Conservation (phyloP, 2,113 vertebrate genomes). For the Sinocyclocheilus anshuiensis region DNA sequence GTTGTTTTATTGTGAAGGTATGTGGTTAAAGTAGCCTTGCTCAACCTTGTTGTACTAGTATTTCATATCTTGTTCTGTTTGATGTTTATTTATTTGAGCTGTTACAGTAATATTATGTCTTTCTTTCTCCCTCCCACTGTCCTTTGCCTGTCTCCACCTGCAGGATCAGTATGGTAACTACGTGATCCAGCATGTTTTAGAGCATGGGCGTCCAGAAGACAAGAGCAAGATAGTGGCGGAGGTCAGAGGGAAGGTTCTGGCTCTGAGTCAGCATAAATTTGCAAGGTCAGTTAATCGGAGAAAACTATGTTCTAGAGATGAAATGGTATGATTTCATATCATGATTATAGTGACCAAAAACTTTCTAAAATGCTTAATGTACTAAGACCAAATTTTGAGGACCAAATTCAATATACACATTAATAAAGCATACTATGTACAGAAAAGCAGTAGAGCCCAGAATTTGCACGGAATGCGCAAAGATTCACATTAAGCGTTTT, state of each 20-base stretch:
- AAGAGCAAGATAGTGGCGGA: slow-evolving; percentile 98
- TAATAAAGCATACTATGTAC: too few species aligned
- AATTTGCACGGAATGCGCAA: too few species aligned
- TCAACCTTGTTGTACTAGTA: not conserved
- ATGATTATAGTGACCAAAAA: too few species aligned
- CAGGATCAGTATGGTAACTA: slow-evolving; percentile 99
- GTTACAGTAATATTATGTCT: not conserved
- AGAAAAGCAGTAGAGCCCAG: too few species aligned
- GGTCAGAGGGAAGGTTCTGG: slow-evolving; percentile 93
- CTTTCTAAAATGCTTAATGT: not conserved
- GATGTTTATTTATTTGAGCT: slow-evolving; percentile 1
- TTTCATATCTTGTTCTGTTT: not conserved
- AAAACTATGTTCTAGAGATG: too few species aligned
- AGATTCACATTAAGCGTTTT: too few species aligned
- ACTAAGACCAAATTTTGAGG: not conserved
- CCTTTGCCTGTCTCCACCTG: slow-evolving; percentile 37
- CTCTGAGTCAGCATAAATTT: slow-evolving; percentile 98
- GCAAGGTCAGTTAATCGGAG: slow-evolving; percentile 82
- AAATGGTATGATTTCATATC: too few species aligned
- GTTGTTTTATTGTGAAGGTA: not conserved
- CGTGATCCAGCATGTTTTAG: slow-evolving; percentile 97
- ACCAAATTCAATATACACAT: not conserved
- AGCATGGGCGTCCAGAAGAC: slow-evolving; percentile 94
- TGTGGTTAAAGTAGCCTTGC: not conserved
- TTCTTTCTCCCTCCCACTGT: not conserved